Conservation (phyloP, 1,140 invertebrate species). For the Whitmania pigra region DNA sequence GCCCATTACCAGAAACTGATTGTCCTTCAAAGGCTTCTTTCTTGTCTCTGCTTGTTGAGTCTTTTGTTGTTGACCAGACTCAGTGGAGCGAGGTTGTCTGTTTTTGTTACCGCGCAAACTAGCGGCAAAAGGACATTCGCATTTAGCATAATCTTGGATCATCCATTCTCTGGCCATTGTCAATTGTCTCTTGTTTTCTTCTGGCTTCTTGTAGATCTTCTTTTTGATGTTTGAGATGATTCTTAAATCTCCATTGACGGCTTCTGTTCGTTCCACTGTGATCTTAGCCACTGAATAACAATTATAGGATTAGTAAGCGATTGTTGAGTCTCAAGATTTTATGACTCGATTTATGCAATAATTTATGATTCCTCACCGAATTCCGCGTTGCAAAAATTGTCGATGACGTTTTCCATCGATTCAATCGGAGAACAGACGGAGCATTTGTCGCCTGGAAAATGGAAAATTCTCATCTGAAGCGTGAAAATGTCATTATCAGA, state of each 20-base stretch:
- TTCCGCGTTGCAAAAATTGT: slow-evolving; percentile 52
- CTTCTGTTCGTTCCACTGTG: background rate
- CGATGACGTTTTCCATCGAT: slow-evolving; percentile 55
- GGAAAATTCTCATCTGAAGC: slow-evolving; percentile 36
- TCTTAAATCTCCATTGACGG: slow-evolving; percentile 14
- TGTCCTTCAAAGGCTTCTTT: no score
- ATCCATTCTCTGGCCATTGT: no score
- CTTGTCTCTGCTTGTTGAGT: no score
- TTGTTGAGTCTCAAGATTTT: slow-evolving; percentile 70
- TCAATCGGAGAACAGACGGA: slow-evolving; percentile 49
- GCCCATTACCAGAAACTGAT: no score
- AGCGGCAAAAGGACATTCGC: no score
- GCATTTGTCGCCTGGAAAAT: slow-evolving; percentile 33
- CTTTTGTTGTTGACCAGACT: no score
- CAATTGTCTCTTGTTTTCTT: no score
- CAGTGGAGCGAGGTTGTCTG: no score
- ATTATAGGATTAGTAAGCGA: slow-evolving; percentile 13
- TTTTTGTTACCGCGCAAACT: no score
- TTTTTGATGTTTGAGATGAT: slow-evolving; percentile 8
- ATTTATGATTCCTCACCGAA: slow-evolving; percentile 45
- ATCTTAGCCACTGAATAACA: slow-evolving; percentile 12
- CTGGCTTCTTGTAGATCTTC: no score
- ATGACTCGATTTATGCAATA: no score
- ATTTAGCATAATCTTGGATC: no score
- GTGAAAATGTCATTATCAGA: slow-evolving; percentile 17